Conservation (phyloP, 2,888 invertebrate species). For the Polydesmus complanatus region DNA sequence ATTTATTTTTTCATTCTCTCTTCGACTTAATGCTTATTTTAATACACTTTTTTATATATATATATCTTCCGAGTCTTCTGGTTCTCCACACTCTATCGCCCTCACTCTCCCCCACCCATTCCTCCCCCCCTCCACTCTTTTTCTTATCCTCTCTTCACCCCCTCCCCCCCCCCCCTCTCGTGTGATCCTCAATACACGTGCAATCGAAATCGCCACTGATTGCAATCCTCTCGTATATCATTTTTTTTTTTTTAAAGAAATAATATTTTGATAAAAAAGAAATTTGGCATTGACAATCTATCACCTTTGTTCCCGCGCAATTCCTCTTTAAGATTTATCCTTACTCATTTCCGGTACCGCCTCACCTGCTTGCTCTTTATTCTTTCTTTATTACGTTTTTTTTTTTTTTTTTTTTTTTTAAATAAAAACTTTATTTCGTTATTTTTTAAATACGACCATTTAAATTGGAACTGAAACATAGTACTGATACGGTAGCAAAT, state of each 20-base stretch:
- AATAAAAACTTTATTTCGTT: too few relatives aligned
- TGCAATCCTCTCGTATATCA: neutral
- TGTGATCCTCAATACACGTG: too few relatives aligned
- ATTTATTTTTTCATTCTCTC: neutral
- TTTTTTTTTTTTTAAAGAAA: neutral
- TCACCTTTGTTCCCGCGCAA: neutral
- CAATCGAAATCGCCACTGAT: too few relatives aligned
- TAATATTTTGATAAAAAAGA: neutral
- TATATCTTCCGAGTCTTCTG: neutral
- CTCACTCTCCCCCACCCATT: too few relatives aligned
- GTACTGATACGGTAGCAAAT: neutral
- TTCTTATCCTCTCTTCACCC: too few relatives aligned
- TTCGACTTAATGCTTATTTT: neutral
- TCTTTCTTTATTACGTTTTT: neutral
- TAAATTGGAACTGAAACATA: too few relatives aligned
- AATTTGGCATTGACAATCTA: neutral
- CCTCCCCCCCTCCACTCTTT: too few relatives aligned
- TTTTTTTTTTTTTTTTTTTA: too few relatives aligned
- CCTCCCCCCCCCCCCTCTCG: too few relatives aligned
- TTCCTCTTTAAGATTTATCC: neutral
- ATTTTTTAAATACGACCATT: too few relatives aligned
- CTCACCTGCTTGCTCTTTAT: neutral
- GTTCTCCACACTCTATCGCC: neutral
- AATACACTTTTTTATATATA: neutral
- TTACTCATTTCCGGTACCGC: neutral